phyloP scores from a whole-genome alignment of 2,797 vertebrate species.

The Cephalopachus bancanus region DNA sequence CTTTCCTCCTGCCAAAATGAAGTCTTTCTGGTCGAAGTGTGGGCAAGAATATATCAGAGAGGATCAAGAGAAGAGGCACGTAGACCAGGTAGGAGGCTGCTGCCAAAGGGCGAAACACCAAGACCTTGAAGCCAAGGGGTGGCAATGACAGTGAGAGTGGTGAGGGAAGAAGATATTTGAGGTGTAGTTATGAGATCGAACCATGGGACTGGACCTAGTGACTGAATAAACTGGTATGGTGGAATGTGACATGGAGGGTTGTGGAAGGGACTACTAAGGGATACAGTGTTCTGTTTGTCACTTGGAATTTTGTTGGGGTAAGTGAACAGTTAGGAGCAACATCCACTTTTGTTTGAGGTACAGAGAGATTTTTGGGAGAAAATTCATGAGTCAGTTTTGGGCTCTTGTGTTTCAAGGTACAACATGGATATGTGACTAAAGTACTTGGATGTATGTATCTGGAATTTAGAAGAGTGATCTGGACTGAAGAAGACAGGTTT shows the following conservation, averaged over 20 bases:
- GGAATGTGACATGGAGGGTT: background rate
- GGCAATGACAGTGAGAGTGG: background rate
- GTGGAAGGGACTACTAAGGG: background rate
- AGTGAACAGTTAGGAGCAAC: background rate
- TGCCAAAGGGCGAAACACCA: background rate
- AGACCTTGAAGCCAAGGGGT: background rate
- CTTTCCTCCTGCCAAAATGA: background rate
- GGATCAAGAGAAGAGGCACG: background rate
- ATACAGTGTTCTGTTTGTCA: background rate
- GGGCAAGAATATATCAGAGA: background rate
- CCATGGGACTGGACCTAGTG: background rate
- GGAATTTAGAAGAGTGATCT: constrained; percentile 19
- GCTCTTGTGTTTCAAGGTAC: background rate
- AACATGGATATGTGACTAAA: constrained; percentile 8
- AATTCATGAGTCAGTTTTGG: constrained; percentile 14
- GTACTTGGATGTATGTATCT: background rate
- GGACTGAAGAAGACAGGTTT: background rate
- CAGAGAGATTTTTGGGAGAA: background rate
- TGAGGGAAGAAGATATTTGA: background rate
- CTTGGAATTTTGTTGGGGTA: background rate
- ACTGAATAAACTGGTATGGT: background rate
- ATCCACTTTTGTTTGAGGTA: background rate
- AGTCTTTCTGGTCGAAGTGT: background rate
- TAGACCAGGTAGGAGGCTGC: background rate
- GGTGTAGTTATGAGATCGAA: background rate